A percentile compares a stretch with the other conserved stretches of the same genome.
Evolutionary conservation across 2,113 vertebrate genomes (phyloP).

Genomic region (Coryphaenoides rupestris): DNA sequence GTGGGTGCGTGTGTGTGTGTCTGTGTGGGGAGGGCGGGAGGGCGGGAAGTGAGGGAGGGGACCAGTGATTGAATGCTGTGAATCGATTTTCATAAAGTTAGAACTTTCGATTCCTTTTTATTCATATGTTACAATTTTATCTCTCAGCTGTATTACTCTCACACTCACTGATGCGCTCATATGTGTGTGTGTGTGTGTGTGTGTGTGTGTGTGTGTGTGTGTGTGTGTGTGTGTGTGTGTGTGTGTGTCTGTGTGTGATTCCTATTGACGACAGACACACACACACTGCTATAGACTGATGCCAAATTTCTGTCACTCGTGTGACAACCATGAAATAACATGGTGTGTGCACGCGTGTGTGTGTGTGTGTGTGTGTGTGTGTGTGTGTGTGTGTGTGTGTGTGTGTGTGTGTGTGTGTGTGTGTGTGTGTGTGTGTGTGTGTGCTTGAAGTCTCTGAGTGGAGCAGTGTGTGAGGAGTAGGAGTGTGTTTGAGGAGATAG

Average conservation of each 20-base stretch:
- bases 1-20: no score
- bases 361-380: no score
- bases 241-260: neutral
- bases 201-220: neutral
- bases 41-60: neutral
- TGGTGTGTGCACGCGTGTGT: no score
- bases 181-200: neutral
- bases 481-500: no score
- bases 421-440: no score
- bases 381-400: no score
- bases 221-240: neutral
- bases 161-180: neutral
- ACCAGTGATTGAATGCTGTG: slow-evolving; percentile 8
- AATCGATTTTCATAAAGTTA: slow-evolving; percentile 14
- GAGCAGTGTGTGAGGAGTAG: no score
- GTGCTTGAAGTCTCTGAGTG: no score
- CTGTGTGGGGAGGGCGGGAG: neutral
- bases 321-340: neutral
- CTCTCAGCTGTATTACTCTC: neutral
- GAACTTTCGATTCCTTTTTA: no score
- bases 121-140: no score
- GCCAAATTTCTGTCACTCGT: neutral
- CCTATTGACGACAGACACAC: neutral
- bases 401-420: no score
- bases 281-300: neutral